Evolutionary conservation across 2,113 vertebrate genomes (phyloP).

Genomic region (Chloropsis hardwickii): DNA sequence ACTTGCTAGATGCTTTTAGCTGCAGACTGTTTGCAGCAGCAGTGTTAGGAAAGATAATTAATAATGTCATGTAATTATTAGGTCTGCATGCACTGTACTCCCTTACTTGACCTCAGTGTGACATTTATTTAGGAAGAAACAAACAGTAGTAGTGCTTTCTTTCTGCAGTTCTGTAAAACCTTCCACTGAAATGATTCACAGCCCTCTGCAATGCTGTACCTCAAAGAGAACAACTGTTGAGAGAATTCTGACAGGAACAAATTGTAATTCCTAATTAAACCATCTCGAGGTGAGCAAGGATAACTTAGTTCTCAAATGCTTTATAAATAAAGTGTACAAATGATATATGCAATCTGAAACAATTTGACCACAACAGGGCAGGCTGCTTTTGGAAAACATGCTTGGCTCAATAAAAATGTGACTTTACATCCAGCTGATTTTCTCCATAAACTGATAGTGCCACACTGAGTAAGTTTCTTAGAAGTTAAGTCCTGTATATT

Average conservation of each 20-base stretch:
- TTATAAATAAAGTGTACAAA: not conserved
- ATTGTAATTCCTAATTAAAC: not conserved
- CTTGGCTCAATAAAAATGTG: conserved; percentile 12
- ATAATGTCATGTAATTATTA: not conserved
- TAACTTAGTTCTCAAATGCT: not conserved
- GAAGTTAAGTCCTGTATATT: not conserved
- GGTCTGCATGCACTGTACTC: not conserved
- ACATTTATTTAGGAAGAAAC: not conserved
- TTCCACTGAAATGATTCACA: not conserved
- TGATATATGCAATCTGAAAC: not conserved
- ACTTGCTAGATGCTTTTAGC: not conserved
- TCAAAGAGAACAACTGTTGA: not conserved
- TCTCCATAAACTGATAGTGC: not conserved
- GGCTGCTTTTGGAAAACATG: not conserved
- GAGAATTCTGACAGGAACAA: not conserved
- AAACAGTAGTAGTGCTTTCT: not conserved
- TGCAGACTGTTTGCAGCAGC: not conserved
- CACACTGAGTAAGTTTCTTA: not conserved
- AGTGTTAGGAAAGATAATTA: not conserved
- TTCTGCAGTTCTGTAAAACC: not conserved
- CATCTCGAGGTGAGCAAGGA: not conserved
- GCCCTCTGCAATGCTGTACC: not conserved
- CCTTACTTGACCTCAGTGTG: not conserved
- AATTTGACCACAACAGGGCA: not conserved
- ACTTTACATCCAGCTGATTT: not conserved